Conservation (phyloP, 2,797 vertebrate genomes). For the Philypnodon macrostomus region DNA sequence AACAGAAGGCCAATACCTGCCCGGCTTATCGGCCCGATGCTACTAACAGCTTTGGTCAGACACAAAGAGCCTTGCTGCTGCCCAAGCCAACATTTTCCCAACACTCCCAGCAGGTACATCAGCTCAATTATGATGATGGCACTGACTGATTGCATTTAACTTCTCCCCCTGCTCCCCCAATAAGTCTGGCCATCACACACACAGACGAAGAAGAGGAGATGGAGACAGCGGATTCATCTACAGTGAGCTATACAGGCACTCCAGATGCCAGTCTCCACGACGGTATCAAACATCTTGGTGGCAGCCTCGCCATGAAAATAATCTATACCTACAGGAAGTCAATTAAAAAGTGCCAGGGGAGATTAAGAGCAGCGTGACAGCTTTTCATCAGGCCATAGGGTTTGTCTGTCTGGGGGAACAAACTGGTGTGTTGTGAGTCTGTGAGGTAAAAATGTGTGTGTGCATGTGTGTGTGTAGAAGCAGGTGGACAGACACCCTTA, state of each 20-base stretch:
- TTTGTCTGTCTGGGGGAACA: constrained; percentile 72
- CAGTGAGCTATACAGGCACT: constrained; percentile 63
- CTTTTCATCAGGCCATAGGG: constrained; percentile 83
- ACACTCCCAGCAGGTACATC: constrained; percentile 68
- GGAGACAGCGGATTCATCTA: constrained; percentile 53
- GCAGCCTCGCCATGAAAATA: constrained; percentile 86
- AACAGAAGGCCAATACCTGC: constrained; percentile 43
- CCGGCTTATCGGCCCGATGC: constrained; percentile 29
- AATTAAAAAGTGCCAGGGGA: constrained; percentile 92
- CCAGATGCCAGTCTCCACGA: constrained; percentile 73
- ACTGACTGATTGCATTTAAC: constrained; percentile 75
- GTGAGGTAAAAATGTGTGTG: constrained; percentile 53
- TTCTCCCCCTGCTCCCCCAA: constrained; percentile 60
- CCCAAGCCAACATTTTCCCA: constrained; percentile 57
- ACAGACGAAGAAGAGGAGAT: constrained; percentile 32
- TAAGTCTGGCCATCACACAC: constrained; percentile 66
- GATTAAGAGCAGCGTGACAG: constrained; percentile 91
- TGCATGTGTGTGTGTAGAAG: constrained; percentile 41
- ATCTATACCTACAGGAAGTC: constrained; percentile 92
- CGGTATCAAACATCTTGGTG: constrained; percentile 79
- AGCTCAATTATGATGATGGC: constrained; percentile 74
- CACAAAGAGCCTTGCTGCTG: constrained; percentile 50
- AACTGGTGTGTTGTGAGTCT: constrained; percentile 33
- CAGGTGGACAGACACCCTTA: constrained; percentile 76
- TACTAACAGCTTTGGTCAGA: constrained; percentile 58